Conservation (phyloP, 2,113 vertebrate species). For the Bostrychus sinensis region DNA sequence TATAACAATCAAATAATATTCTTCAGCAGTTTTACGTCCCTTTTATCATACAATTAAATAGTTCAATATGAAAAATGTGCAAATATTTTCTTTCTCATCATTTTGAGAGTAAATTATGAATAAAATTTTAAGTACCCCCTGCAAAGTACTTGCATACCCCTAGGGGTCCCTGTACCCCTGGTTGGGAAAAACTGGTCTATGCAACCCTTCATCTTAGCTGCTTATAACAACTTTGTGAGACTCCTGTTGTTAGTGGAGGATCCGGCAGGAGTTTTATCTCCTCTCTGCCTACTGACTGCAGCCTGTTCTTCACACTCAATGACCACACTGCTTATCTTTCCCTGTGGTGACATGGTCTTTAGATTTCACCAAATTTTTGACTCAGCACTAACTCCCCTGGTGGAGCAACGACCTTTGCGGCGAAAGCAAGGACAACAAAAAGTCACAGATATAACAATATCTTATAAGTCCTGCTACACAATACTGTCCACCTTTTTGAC, state of each 20-base stretch:
- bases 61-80: too few species aligned
- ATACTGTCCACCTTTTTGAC: too few species aligned
- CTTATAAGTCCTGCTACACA: neutral
- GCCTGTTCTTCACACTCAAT: conserved; percentile 33
- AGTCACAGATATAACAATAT: conserved; percentile 8
- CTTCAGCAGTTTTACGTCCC: too few species aligned
- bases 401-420: conserved; percentile 38
- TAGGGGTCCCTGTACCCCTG: too few species aligned
- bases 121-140: too few species aligned
- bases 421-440: conserved; percentile 2
- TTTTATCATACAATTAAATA: too few species aligned
- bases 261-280: neutral
- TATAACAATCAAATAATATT: too few species aligned
- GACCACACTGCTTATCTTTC: conserved; percentile 26
- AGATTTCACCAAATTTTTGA: conserved; percentile 20
- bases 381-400: conserved; percentile 14
- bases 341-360: conserved; percentile 40
- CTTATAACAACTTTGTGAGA: conserved; percentile 14
- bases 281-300: conserved; percentile 7
- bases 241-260: neutral
- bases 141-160: too few species aligned
- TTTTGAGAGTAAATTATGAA: too few species aligned
- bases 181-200: too few species aligned
- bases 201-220: too few species aligned
- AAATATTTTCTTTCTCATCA: too few species aligned